phyloP scores from a whole-genome alignment of 2,797 vertebrate genomes.

The Neopelma chrysocephalum region DNA sequence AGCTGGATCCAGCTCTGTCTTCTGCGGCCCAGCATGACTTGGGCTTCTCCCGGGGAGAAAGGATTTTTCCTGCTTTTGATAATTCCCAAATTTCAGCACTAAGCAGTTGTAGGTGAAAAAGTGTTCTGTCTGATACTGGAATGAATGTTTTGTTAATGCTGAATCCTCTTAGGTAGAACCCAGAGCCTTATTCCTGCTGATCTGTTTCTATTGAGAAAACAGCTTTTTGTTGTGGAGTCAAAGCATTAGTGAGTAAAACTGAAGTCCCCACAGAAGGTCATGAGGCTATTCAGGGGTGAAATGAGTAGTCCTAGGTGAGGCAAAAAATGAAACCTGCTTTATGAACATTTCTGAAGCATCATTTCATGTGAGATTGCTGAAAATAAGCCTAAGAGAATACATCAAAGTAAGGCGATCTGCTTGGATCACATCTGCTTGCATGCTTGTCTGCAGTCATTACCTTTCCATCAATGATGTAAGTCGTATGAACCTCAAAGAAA shows the following conservation, averaged over 20 bases:
- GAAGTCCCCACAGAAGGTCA: not conserved
- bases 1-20: not conserved
- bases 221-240: not conserved
- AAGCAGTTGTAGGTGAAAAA: not conserved
- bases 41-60: not conserved
- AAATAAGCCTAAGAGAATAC: constrained; percentile 1
- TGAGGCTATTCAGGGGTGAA: not conserved
- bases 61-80: not conserved
- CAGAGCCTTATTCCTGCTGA: not conserved
- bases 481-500: not conserved
- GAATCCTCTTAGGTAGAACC: not conserved
- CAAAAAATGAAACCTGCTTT: not conserved
- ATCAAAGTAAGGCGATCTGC: not conserved
- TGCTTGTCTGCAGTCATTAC: not conserved
- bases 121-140: not conserved
- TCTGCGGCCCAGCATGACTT: not conserved
- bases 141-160: not conserved
- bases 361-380: not conserved
- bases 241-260: not conserved
- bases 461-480: not conserved
- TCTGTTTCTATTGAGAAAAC: not conserved
- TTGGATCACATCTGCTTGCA: not conserved
- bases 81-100: not conserved
- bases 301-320: not conserved
- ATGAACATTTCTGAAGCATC: not conserved